A percentile compares a stretch with the other conserved stretches of the same genome.
Conservation (phyloP, 2,113 vertebrate species). For the Psophia crepitans region DNA sequence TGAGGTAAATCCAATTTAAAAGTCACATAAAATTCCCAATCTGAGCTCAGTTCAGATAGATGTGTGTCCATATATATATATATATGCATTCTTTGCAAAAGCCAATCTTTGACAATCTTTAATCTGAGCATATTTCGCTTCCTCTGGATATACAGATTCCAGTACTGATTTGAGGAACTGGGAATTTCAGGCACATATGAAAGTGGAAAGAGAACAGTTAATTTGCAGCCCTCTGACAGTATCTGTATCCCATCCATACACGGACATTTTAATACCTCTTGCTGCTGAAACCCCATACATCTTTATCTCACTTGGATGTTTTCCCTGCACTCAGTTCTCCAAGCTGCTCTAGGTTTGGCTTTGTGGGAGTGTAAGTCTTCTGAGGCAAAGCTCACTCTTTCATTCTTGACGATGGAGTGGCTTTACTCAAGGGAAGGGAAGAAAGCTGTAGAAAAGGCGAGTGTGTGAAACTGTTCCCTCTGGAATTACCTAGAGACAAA, state of each 20-base stretch:
- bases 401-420: neutral
- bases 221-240: neutral
- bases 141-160: neutral
- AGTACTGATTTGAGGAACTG: neutral
- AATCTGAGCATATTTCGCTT: neutral
- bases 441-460: neutral
- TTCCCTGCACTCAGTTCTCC: neutral
- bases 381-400: neutral
- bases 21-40: neutral
- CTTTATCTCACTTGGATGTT: conserved; percentile 5
- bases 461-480: neutral
- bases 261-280: neutral
- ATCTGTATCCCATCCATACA: neutral
- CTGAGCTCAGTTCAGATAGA: neutral
- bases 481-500: neutral
- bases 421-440: neutral
- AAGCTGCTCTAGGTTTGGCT: conserved; percentile 13
- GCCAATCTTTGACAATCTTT: neutral
- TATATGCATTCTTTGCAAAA: neutral
- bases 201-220: neutral
- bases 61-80: neutral
- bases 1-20: conserved; percentile 74
- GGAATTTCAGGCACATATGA: neutral
- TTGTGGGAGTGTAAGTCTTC: neutral
- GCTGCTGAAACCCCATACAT: neutral